phyloP scores from a whole-genome alignment of 2,113 vertebrate species.

The Peromyscus leucopus region DNA sequence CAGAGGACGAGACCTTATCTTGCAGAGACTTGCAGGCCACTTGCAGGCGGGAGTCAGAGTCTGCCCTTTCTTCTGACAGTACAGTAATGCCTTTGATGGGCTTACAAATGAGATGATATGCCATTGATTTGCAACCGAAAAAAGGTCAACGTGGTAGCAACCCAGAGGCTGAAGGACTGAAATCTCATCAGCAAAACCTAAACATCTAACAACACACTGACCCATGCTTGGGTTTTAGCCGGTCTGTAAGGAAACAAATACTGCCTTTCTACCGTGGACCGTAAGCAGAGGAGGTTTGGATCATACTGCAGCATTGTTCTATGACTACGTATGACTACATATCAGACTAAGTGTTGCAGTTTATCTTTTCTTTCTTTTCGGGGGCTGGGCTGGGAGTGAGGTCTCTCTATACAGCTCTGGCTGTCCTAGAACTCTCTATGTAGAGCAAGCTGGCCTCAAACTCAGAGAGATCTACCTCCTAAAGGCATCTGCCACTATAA shows the following conservation, averaged over 20 bases:
- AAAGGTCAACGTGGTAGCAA: not conserved
- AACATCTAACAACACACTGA: not conserved
- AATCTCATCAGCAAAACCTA: not conserved
- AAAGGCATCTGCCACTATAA: not conserved
- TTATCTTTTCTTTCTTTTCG: not conserved
- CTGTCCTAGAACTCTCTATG: not conserved
- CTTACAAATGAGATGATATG: not conserved
- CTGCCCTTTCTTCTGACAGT: not conserved
- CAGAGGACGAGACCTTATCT: not conserved
- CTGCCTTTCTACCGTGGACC: not conserved
- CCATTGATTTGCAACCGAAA: not conserved
- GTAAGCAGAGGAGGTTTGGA: not conserved
- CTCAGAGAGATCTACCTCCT: too few species aligned
- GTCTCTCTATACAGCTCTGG: not conserved
- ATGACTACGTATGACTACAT: not conserved
- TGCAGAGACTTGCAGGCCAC: not conserved
- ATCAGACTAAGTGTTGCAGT: not conserved
- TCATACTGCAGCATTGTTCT: not conserved
- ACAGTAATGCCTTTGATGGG: not conserved
- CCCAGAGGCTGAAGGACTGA: not conserved
- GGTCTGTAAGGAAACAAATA: not conserved
- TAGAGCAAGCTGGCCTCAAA: not conserved
- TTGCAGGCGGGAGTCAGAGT: not conserved
- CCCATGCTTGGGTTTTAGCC: not conserved
- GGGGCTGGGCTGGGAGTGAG: not conserved